These are phyloP conservation scores for Lochmaea crataegi DNA, from an alignment of 2,888 invertebrate genomes.

Conservation along the genomic window DNA sequence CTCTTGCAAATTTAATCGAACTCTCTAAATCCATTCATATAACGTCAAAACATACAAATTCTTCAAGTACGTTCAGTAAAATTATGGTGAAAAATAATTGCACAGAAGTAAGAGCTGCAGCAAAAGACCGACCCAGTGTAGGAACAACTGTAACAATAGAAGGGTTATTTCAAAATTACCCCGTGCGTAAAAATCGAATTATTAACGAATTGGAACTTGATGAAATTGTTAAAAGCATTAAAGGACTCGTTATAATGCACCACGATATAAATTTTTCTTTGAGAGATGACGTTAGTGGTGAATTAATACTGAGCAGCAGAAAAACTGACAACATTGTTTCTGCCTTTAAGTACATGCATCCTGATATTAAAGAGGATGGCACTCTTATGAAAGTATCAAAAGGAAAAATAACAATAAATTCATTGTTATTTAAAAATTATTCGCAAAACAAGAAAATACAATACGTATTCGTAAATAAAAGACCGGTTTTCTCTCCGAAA, in stretches of 20 bases:
- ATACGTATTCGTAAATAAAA: constrained; percentile 76
- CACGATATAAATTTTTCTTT: constrained; percentile 75
- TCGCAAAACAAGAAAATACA: constrained; percentile 67
- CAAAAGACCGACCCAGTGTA: constrained; percentile 69
- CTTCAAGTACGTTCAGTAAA: constrained; percentile 69
- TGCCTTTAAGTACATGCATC: constrained; percentile 67
- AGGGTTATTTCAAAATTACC: constrained; percentile 73
- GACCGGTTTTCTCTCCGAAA: constrained; percentile 68
- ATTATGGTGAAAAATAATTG: constrained; percentile 61
- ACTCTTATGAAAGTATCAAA: constrained; percentile 62
- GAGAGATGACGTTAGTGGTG: constrained; percentile 73
- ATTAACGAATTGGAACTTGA: constrained; percentile 70
- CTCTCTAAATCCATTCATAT: constrained; percentile 71
- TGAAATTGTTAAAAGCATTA: constrained; percentile 70
- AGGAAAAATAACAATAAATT: constrained; percentile 68
- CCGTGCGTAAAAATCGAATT: constrained; percentile 71
- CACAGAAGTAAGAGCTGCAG: constrained; percentile 52
- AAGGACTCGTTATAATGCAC: constrained; percentile 74
- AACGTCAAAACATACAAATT: constrained; percentile 67
- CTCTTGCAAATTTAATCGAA: constrained; percentile 71
- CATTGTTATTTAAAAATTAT: constrained; percentile 69
- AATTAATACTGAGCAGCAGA: constrained; percentile 71
- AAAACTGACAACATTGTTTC: constrained; percentile 69
- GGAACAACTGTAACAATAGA: constrained; percentile 81
- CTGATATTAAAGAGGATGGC: constrained; percentile 62